Evolutionary conservation across 2,888 invertebrate species (phyloP), one percentile per base, ranked within the genome.

Genomic region (Caenorhabditis panamensis): DNA sequence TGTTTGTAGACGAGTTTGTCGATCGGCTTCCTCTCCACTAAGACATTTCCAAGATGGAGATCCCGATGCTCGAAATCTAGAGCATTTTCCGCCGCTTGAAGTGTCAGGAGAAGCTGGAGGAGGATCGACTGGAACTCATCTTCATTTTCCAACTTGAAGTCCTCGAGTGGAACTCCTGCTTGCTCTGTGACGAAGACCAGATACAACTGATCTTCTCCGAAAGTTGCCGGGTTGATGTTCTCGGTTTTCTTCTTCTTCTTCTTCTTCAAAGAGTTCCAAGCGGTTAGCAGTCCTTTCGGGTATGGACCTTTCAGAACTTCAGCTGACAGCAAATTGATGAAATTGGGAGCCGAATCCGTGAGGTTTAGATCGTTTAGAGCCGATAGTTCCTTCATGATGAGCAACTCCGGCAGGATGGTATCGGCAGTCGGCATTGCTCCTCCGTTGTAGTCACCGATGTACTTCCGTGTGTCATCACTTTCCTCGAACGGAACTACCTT

Each of bases 11-110:
- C 0, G 11, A 77, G 49, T 20, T 0, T 47, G 28, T 66, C 47
- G 13, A 51, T 56, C 8, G 66, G 54, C 36, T 37, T 54, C 5
- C 58, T 58, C 28, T 75, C 62, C n/a, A 82, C 76, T 11, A 84
- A 53, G 2, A 84, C 93, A 92, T 98, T 98, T 13, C 97, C 97
- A 95, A 96, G 95, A 92, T 98, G 98, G 79, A 98, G 93, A 91
- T 98, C 98, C 49, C 98, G 93, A 90, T 98, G 98, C 91, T 98
- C 98, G 91, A 98, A 98, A 91, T 95, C 93, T 59, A 94, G 93
- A 8, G 94, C 93, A 22, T 56, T 18, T 66, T 85, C 83, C 8
- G 83, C 97, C 26, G 96, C 94, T 1, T 96, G 96, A 87, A 98
- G 92, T 47, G 95, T 94, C 86, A 94, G 93, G 16, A 95, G 94